Conservation (phyloP, 1,140 invertebrate species). For the Drosophila aff. region DNA sequence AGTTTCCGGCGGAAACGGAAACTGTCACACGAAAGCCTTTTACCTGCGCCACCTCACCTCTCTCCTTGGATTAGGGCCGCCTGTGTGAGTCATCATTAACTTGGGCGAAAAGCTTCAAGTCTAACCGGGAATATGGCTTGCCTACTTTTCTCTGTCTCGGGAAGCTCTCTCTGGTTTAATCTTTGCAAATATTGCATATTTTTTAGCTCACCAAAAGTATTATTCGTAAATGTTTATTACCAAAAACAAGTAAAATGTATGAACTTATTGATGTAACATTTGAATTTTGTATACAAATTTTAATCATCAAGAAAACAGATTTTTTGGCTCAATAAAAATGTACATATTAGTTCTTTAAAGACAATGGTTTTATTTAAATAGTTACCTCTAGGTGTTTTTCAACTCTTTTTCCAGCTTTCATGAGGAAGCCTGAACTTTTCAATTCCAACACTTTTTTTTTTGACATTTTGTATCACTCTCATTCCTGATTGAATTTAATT, state of each 20-base stretch:
- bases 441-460: background rate
- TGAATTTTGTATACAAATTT: background rate
- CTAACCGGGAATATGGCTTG: background rate
- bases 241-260: background rate
- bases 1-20: conserved; percentile 34
- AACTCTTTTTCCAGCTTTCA: background rate
- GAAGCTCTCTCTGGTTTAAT: background rate
- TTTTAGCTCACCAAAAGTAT: conserved; percentile 6
- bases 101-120: background rate
- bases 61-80: background rate
- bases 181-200: conserved; percentile 24
- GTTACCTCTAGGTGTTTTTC: background rate
- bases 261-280: background rate
- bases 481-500: conserved; percentile 17
- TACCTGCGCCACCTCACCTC: background rate
- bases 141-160: conserved; percentile 19
- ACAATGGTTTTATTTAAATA: background rate
- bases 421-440: background rate
- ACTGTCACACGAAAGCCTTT: conserved; percentile 23
- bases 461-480: background rate
- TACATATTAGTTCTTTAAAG: background rate
- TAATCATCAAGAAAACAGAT: background rate
- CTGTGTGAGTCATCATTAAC: background rate
- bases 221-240: background rate
- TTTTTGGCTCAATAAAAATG: no score